These are phyloP conservation scores for Falco biarmicus DNA, from an alignment of 2,797 vertebrate species.

Conservation along the genomic window DNA sequence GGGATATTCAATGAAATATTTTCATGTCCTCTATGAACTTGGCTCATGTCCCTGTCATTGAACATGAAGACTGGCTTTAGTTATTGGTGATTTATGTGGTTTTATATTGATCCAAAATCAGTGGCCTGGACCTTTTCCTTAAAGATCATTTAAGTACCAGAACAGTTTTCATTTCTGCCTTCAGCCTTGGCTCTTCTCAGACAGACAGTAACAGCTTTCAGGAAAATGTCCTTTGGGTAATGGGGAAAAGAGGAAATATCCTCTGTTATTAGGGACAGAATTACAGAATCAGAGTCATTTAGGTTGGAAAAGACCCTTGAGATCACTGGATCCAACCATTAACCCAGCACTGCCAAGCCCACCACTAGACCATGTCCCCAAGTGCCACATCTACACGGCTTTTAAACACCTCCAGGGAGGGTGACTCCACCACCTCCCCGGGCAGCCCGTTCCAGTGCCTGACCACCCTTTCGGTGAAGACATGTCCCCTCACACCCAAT, in stretches of 20 bases:
- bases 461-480: not conserved
- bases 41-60: not conserved
- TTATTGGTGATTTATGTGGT: not conserved
- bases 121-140: not conserved
- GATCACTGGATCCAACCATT: not conserved
- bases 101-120: conserved; percentile 35
- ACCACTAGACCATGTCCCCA: not conserved
- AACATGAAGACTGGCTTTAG: conserved; percentile 7
- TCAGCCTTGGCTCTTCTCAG: not conserved
- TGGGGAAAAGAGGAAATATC: not conserved
- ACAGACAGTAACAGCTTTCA: not conserved
- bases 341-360: not conserved
- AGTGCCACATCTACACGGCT: not conserved
- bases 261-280: not conserved
- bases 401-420: not conserved
- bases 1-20: conserved; percentile 42
- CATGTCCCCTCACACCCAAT: not conserved
- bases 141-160: conserved; percentile 1
- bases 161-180: conserved; percentile 10
- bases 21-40: not conserved
- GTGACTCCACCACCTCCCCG: not conserved
- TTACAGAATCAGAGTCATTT: not conserved
- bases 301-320: not conserved
- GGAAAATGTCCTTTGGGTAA: not conserved
- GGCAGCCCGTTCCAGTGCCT: not conserved